Evolutionary conservation across 2,113 vertebrate genomes (phyloP), one percentile per base, ranked within the genome.

Genomic region (Calyptommatus sinebrachiatus): DNA sequence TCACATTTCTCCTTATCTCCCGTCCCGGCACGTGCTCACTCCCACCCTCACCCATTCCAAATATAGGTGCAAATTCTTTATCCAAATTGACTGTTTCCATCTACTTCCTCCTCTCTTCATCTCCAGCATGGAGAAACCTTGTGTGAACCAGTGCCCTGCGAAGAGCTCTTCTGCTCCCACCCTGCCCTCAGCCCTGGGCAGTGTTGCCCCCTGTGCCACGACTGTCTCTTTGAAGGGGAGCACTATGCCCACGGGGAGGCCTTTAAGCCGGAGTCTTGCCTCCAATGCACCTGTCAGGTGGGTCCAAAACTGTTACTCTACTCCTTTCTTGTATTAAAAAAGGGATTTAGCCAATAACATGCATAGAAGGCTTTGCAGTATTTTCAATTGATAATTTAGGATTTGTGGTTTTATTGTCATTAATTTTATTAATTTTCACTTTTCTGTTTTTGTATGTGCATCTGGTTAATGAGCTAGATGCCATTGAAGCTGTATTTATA

Each of bases 131-230:
- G 63, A 1, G 31, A 81, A 14, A 22, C 31, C 31, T 6, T 8
- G 2, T 81, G 79, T 7, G 28, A 45, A 20, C 14, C 71, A 1
- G 20, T 75, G 26, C 65, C 79, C 26, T 81, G 79, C 6, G 31
- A 81, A 29, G 63, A 22, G 2, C 20, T 20, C 1, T 63, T 81
- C 31, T 81, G 84, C 29, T 77, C 61, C 1, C 63, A 84, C 62
- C 82, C 84, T 0, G 63, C 74, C 24, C 77, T 8, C 0, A 48
- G 31, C 0, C 41, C 78, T 2, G 78, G 80, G 14, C 81, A 83
- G 31, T 86, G 87, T n/a, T 88, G 87, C 48, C 83, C 85, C 5
- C 11, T 29, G 16, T 81, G 79, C 79, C 79, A 61, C 0, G 71
- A 74, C 26, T 81, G 79, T 63, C n/a, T 81, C 72, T 81, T 81